Evolutionary conservation across 2,888 invertebrate species (phyloP).

Genomic region (Orthosia gothica): DNA sequence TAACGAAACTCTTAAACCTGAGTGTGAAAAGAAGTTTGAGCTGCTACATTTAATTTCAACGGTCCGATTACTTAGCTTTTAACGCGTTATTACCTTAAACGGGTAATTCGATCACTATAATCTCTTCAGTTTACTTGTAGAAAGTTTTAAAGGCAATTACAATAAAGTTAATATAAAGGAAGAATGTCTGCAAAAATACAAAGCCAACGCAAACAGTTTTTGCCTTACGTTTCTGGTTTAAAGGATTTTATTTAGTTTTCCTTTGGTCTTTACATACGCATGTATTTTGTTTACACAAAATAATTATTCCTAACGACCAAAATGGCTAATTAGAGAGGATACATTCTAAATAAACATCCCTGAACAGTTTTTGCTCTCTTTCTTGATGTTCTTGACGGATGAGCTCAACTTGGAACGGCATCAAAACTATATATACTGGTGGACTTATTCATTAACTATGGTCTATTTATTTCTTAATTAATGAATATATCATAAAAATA

Average conservation of each 20-base stretch:
- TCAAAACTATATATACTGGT: slow-evolving; percentile 25
- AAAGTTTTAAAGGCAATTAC: not conserved
- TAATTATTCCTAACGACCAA: not conserved
- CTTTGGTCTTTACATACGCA: not conserved
- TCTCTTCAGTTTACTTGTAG: not conserved
- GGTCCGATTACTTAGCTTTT: not conserved
- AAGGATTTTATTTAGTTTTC: not conserved
- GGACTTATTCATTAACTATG: too few relatives aligned
- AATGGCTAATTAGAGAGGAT: not conserved
- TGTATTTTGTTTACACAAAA: slow-evolving; percentile 4
- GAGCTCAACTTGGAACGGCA: slow-evolving; percentile 16
- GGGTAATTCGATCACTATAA: not conserved
- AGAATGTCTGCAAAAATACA: not conserved
- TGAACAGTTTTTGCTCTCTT: not conserved
- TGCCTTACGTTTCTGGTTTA: not conserved
- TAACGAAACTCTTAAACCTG: not conserved
- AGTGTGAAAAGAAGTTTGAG: slow-evolving; percentile 11
- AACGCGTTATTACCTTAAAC: slow-evolving; percentile 11
- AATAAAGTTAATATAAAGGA: not conserved
- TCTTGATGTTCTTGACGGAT: slow-evolving; percentile 9
- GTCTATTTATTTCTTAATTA: too few relatives aligned
- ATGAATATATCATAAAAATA: too few relatives aligned
- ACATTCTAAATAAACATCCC: not conserved
- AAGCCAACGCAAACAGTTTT: not conserved
- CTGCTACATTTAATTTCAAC: slow-evolving; percentile 3